phyloP scores from a whole-genome alignment of 2,888 invertebrate genomes.

The Steinernema scapterisci region DNA sequence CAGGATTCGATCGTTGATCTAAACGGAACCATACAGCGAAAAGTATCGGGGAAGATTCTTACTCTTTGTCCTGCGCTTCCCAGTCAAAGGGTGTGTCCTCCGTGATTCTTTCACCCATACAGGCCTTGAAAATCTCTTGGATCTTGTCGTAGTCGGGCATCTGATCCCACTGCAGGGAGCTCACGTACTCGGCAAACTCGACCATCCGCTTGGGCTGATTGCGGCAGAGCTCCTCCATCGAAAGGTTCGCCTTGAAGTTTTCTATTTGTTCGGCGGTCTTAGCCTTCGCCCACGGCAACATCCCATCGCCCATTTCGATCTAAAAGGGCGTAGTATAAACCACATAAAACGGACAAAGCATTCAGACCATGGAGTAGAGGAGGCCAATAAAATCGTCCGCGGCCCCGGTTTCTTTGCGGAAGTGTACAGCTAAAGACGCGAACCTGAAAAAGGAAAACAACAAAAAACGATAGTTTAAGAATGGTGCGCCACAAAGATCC shows the following conservation, averaged over 20 bases:
- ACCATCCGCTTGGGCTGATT: constrained; percentile 35
- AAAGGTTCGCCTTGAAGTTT: constrained; percentile 29
- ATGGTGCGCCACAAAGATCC: no score
- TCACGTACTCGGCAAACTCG: constrained; percentile 33
- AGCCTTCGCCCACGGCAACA: constrained; percentile 37
- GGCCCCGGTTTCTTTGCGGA: constrained; percentile 36
- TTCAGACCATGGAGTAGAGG: constrained; percentile 36
- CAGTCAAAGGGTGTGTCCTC: constrained; percentile 37
- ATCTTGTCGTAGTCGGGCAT: constrained; percentile 38
- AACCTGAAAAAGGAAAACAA: no score
- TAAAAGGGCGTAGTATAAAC: not conserved
- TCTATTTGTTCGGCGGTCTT: constrained; percentile 35
- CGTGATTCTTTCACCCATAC: constrained; percentile 14
- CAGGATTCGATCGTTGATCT: no score
- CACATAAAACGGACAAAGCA: not conserved
- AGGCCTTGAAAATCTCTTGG: not conserved
- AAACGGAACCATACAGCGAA: no score
- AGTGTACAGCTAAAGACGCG: constrained; percentile 37
- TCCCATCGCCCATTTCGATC: constrained; percentile 36
- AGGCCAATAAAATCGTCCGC: constrained; percentile 38
- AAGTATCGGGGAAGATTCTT: no score
- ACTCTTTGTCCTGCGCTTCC: constrained; percentile 21
- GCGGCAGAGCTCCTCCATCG: constrained; percentile 31
- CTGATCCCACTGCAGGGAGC: constrained; percentile 32
- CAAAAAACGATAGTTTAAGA: no score